Conservation (phyloP, 2,113 vertebrate species). For the Myxocyprinus asiaticus region DNA sequence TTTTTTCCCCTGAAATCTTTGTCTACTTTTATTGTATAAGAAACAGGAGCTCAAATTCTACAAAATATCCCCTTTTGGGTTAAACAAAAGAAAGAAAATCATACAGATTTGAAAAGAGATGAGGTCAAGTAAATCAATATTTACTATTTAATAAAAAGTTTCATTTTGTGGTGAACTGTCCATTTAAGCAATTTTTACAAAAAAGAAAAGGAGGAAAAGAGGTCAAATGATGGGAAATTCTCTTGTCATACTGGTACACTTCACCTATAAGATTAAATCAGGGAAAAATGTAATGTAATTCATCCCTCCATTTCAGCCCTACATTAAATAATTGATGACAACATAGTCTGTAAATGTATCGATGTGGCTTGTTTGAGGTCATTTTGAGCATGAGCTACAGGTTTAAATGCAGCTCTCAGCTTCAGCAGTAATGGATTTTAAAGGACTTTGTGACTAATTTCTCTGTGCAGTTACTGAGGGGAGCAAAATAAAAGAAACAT, state of each 20-base stretch:
- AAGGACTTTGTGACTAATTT: slow-evolving; percentile 13
- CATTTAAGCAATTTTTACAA: too few relatives aligned
- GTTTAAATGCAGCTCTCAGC: slow-evolving; percentile 35
- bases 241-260: background rate
- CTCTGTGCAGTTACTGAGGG: slow-evolving; percentile 36
- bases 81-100: too few relatives aligned
- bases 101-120: too few relatives aligned
- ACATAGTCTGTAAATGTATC: slow-evolving; percentile 31
- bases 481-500: slow-evolving; percentile 12
- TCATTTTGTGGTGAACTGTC: too few relatives aligned
- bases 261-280: background rate
- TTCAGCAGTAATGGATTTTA: slow-evolving; percentile 44
- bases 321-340: slow-evolving; percentile 40
- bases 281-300: slow-evolving; percentile 19
- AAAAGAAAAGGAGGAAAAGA: background rate
- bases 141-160: too few relatives aligned
- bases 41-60: too few relatives aligned
- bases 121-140: too few relatives aligned
- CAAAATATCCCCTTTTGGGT: too few relatives aligned
- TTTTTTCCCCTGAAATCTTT: too few relatives aligned
- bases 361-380: background rate
- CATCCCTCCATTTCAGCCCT: slow-evolving; percentile 14
- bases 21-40: too few relatives aligned
- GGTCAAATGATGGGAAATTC: background rate
- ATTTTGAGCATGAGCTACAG: background rate